Percentiles rank a stretch among this genome's conserved stretches.
Conservation (phyloP, 2,113 vertebrate genomes). For the Boleophthalmus pectinirostris region DNA sequence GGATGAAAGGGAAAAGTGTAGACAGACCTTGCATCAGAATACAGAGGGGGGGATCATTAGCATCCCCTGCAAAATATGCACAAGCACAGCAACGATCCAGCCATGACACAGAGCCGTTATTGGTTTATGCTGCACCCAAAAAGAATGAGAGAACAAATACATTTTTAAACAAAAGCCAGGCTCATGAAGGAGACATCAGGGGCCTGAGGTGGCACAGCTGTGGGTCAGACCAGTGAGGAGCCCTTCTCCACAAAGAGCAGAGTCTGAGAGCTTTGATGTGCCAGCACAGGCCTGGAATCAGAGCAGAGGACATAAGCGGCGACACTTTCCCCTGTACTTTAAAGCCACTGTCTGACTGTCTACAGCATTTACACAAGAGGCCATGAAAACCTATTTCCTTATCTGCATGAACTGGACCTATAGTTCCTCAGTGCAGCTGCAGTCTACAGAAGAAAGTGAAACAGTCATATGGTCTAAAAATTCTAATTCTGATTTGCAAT, state of each 20-base stretch:
- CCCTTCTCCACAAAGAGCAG: constrained; percentile 54
- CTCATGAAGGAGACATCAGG: constrained; percentile 71
- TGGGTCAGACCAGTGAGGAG: constrained; percentile 62
- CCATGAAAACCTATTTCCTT: constrained; percentile 41
- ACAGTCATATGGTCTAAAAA: constrained; percentile 37
- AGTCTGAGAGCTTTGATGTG: constrained; percentile 66
- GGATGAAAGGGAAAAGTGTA: constrained; percentile 81
- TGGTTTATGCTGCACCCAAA: constrained; percentile 72
- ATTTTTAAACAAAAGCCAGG: constrained; percentile 77
- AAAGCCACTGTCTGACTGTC: constrained; percentile 39
- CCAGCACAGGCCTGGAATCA: constrained; percentile 43
- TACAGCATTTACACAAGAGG: constrained; percentile 38
- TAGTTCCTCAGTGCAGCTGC: constrained; percentile 21
- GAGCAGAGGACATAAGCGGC: constrained; percentile 51
- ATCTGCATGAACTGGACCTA: constrained; percentile 34
- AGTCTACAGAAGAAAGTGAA: constrained; percentile 39
- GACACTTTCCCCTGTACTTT: constrained; percentile 48
- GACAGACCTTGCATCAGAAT: constrained; percentile 83
- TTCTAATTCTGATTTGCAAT: constrained; percentile 37
- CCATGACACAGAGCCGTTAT: constrained; percentile 38
- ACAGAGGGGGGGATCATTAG: constrained; percentile 77
- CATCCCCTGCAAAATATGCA: constrained; percentile 72
- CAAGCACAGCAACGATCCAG: constrained; percentile 49
- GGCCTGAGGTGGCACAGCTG: constrained; percentile 69
- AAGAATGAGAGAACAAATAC: constrained; percentile 83